Percentiles rank a stretch among this genome's conserved stretches.
phyloP scores from a whole-genome alignment of 2,888 invertebrate species.

The Archips xylosteana region DNA sequence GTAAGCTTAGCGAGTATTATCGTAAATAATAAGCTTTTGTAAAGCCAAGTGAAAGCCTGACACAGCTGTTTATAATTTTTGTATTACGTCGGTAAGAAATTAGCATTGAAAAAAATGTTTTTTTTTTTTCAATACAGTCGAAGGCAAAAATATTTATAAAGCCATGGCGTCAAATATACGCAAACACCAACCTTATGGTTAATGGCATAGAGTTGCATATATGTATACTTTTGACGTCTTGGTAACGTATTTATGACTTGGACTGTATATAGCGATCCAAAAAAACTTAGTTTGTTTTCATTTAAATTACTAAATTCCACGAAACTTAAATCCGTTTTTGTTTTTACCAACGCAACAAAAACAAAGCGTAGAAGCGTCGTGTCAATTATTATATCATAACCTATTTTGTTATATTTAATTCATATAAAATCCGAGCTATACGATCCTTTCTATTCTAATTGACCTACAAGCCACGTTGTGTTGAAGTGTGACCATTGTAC shows the following conservation, averaged over 20 bases:
- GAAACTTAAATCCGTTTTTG: not conserved
- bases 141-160: too few species aligned
- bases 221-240: too few species aligned
- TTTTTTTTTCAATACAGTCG: not conserved
- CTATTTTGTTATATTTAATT: conserved; percentile 30
- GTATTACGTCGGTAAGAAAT: not conserved
- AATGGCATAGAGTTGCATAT: too few species aligned
- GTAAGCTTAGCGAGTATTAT: conserved; percentile 40
- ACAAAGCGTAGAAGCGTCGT: not conserved
- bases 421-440: conserved; percentile 43
- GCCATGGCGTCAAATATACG: too few species aligned
- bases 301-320: too few species aligned
- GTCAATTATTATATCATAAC: conserved; percentile 25
- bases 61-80: not conserved
- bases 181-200: too few species aligned
- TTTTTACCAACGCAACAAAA: conserved; percentile 24
- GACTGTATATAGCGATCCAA: too few species aligned
- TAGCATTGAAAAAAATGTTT: not conserved
- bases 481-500: conserved; percentile 36
- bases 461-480: conserved; percentile 79
- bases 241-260: too few species aligned
- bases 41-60: conserved; percentile 10
- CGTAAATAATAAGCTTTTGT: conserved; percentile 6
- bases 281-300: too few species aligned
- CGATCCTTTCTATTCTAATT: conserved; percentile 64